Evolutionary conservation across 2,113 vertebrate species (phyloP).

Genomic region (Psammodynastes pulverulentus): DNA sequence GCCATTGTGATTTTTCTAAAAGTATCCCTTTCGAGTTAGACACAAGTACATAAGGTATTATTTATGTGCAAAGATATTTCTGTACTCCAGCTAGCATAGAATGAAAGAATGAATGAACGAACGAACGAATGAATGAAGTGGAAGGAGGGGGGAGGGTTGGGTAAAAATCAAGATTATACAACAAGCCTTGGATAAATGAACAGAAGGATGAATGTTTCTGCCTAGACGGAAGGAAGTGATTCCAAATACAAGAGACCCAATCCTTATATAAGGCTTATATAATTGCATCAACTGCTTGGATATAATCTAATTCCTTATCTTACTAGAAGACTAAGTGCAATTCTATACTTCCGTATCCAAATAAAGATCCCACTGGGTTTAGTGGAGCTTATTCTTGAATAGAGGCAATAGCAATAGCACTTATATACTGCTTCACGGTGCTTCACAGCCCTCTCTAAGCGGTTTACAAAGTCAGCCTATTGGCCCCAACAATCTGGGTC

Average conservation of each 20-base stretch:
- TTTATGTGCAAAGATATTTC: background rate
- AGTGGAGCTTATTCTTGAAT: background rate
- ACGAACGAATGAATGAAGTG: background rate
- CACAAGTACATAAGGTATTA: background rate
- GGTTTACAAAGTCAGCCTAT: too few species aligned
- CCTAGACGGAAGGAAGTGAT: slow-evolving; percentile 23
- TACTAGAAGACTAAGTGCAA: background rate
- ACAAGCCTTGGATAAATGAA: slow-evolving; percentile 1
- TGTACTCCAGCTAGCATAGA: slow-evolving; percentile 6
- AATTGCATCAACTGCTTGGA: slow-evolving; percentile 29
- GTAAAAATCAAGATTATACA: background rate
- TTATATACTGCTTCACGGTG: too few species aligned
- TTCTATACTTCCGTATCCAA: background rate
- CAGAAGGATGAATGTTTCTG: background rate
- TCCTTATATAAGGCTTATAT: background rate
- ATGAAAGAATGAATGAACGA: background rate
- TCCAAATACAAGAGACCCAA: background rate
- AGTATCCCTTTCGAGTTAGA: background rate
- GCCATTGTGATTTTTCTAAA: background rate
- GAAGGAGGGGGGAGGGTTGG: background rate
- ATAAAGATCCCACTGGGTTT: background rate
- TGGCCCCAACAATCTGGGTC: too few species aligned
- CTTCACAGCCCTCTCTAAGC: too few species aligned
- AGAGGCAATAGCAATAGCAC: too few species aligned
- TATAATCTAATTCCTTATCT: background rate